phyloP scores from a whole-genome alignment of 2,797 vertebrate genomes.

The Sebastes glaucus region DNA sequence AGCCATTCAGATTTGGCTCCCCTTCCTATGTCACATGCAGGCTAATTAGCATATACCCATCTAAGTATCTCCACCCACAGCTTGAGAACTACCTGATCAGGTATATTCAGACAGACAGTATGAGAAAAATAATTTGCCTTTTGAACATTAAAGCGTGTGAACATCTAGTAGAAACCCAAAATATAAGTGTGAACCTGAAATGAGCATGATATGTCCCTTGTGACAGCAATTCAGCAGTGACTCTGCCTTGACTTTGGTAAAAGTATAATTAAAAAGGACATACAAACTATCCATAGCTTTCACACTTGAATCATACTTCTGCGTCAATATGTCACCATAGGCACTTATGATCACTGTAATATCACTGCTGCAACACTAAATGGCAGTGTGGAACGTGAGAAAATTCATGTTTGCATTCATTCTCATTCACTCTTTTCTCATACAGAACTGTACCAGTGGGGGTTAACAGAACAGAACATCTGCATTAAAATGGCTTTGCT shows the following conservation, averaged over 20 bases:
- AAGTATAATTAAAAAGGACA: neutral
- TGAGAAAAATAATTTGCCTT: neutral
- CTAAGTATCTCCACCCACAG: too few relatives aligned
- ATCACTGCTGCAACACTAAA: neutral
- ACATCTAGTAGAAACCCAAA: neutral
- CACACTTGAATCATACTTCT: neutral
- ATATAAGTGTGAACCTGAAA: neutral
- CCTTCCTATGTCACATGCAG: too few relatives aligned
- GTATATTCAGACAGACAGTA: too few relatives aligned
- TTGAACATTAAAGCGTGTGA: neutral
- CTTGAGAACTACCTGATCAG: too few relatives aligned
- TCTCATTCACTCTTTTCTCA: too few relatives aligned
- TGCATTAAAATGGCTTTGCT: neutral
- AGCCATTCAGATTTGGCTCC: too few relatives aligned
- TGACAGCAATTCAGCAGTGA: neutral
- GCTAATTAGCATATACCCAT: too few relatives aligned
- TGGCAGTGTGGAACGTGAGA: neutral
- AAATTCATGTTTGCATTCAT: neutral
- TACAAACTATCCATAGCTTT: neutral
- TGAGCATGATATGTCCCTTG: too few relatives aligned
- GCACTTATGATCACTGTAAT: conserved; percentile 11
- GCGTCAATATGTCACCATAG: neutral
- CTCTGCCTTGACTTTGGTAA: conserved; percentile 27
- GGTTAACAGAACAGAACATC: neutral
- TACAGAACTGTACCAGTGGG: neutral